Percentiles rank a stretch among this genome's conserved stretches.
Evolutionary conservation across 1,140 invertebrate genomes (phyloP).

Genomic region (Sitobion miscanthi): DNA sequence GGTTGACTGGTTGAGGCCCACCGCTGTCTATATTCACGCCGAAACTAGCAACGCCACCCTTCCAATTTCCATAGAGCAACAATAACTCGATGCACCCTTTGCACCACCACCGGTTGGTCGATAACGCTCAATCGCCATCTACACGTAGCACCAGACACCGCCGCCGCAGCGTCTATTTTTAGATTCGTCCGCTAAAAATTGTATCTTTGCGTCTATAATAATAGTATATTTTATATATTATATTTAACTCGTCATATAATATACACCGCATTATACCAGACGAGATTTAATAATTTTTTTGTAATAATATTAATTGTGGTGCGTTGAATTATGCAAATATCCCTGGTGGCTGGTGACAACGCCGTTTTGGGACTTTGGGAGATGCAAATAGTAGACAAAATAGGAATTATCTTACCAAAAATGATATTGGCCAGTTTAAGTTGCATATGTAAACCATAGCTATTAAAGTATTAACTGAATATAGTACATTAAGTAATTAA

Average conservation of each 20-base stretch:
- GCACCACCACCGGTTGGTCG: conserved; percentile 33
- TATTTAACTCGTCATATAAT: not conserved
- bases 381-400: not conserved
- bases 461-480: not conserved
- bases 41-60: not conserved
- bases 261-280: not conserved
- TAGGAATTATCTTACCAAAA: not conserved
- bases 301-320: too few relatives aligned
- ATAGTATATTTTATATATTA: not conserved
- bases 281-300: not conserved
- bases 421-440: not conserved
- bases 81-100: not conserved
- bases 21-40: not conserved
- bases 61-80: not conserved
- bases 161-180: not conserved
- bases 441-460: not conserved
- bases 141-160: not conserved
- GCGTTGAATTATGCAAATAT: too few relatives aligned
- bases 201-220: not conserved
- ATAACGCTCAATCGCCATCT: conserved; percentile 5
- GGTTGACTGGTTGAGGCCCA: not conserved
- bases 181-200: not conserved
- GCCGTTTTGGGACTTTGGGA: not conserved
- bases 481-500: not conserved
- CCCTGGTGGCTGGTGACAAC: not conserved